Base-by-base conservation (phyloP, 2,888 invertebrate genomes). In the Griposia aprilina region DNA sequence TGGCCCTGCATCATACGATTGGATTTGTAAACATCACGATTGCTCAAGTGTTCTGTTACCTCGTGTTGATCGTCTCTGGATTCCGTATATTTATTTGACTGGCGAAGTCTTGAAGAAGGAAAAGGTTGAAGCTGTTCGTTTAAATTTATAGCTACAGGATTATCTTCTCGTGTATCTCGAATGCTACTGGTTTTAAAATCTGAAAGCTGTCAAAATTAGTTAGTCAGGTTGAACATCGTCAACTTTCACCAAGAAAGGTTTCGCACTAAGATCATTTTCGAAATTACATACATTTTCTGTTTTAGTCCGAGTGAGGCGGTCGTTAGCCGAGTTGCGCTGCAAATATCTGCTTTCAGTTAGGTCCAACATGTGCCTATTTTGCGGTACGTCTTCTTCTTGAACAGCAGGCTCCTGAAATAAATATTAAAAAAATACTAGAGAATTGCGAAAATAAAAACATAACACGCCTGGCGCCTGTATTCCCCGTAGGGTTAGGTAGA, bases 41-140 rank as follows among this genome's bases (percentile, higher is more conserved):
- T 91, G 23, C 70, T 83, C 23, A 90, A 82, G 78, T 89, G 89
- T 82, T 91, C 90, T 52, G 84, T 81, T 50, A 83, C 83, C 74
- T 91, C 90, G 75, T 86, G 85, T 57, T 88, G 90, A 20, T 92
- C 90, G 41, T 91, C 90, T 72, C 81, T 90, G 45, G 87, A 86
- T 74, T 90, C 91, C 67, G 83, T 88, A 73, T 90, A 91, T 84
- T 86, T 91, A 82, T 88, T 90, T 62, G 86, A 74, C 66, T 81
- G 88, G 74, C 63, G 78, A 75, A 81, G 85, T 85, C 83, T 83
- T 78, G 55, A 7, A n/a, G 55, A 41, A n/a, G 78, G 74, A 81
- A 77, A 82, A 84, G 85, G 68, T 76, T 80, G 84, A 57, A 72
- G 65, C n/a, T 88, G 86, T 48, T 90, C 87, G n/a, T 84, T 74